phyloP scores from a whole-genome alignment of 2,888 invertebrate genomes.

The Leptopilina drosophilae region DNA sequence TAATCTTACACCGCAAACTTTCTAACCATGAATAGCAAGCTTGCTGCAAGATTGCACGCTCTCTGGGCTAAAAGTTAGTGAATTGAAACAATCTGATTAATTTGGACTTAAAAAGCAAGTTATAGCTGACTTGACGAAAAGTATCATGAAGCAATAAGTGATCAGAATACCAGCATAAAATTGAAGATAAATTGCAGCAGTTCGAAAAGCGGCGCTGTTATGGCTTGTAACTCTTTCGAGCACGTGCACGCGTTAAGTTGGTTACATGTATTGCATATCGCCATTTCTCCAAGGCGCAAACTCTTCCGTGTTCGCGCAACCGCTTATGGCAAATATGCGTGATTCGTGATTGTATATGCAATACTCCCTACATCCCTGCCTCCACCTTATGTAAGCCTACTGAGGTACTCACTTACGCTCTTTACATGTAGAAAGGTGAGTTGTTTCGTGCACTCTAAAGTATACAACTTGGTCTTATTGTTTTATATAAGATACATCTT shows the following conservation, averaged over 20 bases:
- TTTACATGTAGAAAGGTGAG: slow-evolving; percentile 12
- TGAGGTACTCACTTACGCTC: slow-evolving; percentile 56
- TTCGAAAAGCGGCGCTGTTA: background rate
- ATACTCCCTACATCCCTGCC: slow-evolving; percentile 59
- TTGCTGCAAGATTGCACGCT: no score
- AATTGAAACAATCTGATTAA: no score
- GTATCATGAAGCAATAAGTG: no score
- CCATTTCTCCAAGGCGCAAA: slow-evolving; percentile 59
- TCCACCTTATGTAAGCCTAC: slow-evolving; percentile 68
- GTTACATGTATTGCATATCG: slow-evolving; percentile 61
- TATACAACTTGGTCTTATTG: background rate
- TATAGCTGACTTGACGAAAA: no score
- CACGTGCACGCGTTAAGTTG: slow-evolving; percentile 48
- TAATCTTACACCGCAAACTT: no score
- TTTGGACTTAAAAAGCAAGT: no score
- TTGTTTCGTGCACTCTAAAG: background rate
- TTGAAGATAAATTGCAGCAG: no score
- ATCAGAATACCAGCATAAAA: no score
- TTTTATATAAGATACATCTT: slow-evolving; percentile 4
- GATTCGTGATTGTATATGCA: slow-evolving; percentile 63
- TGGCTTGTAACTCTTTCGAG: slow-evolving; percentile 47
- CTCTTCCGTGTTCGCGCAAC: slow-evolving; percentile 74
- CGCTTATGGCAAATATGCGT: slow-evolving; percentile 67
- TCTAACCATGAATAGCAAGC: no score
- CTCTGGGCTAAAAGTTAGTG: no score